phyloP scores from a whole-genome alignment of 2,888 invertebrate species.

The Pristionchus fissidentatus region DNA sequence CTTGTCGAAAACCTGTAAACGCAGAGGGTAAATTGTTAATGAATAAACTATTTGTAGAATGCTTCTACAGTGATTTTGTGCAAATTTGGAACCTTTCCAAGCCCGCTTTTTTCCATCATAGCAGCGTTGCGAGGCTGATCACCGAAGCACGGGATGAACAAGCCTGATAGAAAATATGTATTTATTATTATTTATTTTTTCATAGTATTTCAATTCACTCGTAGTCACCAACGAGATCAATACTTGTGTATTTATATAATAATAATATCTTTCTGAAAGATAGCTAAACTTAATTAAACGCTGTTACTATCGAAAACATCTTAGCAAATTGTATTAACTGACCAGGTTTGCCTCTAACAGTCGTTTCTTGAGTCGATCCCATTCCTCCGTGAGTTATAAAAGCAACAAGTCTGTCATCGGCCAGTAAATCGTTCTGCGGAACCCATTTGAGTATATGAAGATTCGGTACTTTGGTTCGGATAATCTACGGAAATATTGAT shows the following conservation, averaged over 20 bases:
- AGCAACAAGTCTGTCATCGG: background rate
- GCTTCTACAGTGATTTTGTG: background rate
- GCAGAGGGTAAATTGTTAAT: background rate
- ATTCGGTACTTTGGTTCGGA: background rate
- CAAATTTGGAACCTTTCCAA: background rate
- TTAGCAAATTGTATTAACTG: too few relatives aligned
- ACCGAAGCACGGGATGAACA: background rate
- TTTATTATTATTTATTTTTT: too few relatives aligned
- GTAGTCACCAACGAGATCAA: too few relatives aligned
- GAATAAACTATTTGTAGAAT: background rate
- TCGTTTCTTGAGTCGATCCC: background rate
- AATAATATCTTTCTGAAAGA: too few relatives aligned
- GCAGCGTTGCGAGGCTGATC: background rate
- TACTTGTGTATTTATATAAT: too few relatives aligned
- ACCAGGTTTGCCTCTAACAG: conserved; percentile 6
- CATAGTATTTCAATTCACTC: too few relatives aligned
- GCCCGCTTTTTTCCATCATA: background rate
- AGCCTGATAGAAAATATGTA: too few relatives aligned
- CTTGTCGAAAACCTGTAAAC: background rate
- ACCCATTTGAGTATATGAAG: background rate
- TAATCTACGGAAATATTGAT: too few relatives aligned
- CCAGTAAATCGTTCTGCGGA: background rate
- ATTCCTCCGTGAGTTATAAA: background rate
- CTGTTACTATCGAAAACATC: too few relatives aligned
- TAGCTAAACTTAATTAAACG: too few relatives aligned